Base-by-base conservation (phyloP, 2,888 invertebrate species). In the Horisme vitalbata region DNA sequence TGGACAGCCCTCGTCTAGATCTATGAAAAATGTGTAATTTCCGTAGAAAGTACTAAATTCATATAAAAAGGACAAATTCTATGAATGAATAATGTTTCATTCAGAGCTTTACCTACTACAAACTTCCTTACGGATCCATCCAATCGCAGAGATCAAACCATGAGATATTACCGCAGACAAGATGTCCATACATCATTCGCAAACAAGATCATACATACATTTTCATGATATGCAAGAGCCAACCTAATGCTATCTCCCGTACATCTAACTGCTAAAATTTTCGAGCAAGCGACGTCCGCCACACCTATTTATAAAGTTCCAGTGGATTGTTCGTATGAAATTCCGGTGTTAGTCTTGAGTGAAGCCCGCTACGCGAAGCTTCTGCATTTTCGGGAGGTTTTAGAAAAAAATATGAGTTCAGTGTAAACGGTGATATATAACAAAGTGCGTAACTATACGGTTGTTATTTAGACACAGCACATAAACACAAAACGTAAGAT, bases 231-330 rank as follows among this genome's bases (percentile, higher is more conserved):
- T 11, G 32, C 41, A 39, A 59, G 39, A 58, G 27, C 31, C 55
- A 37, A 60, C 49, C 52, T 53, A 57, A 49, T 37, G 23, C 21
- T 45, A 44, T 47, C 48, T 46, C 56, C 50, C 53, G 51, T 41
- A 15, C 20, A 47, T 49, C 55, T 52, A 55, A 53, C 36, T 33
- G 24, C 45, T 52, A 46, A 68, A 67, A 67, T 47, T 59, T 61
- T 63, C 65, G 64, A 67, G 67, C 23, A 43, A 66, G 64, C 65
- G 68, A 67, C 62, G 64, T 53, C 67, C 71, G 74, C 70, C 80
- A 75, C 73, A 69, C 79, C 83, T 83, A 81, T 83, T 87, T 83
- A 91, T 92, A 92, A 54, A 91, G 90, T 72, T 90, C 91, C 77
- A 91, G 91, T 70, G 83, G 71, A 76, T 80, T 78, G 79, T 81